A percentile compares a stretch with the other conserved stretches of the same genome.
These are phyloP conservation scores for Eufriesea mexicana DNA, from an alignment of 1,140 invertebrate species.

Conservation along the genomic window DNA sequence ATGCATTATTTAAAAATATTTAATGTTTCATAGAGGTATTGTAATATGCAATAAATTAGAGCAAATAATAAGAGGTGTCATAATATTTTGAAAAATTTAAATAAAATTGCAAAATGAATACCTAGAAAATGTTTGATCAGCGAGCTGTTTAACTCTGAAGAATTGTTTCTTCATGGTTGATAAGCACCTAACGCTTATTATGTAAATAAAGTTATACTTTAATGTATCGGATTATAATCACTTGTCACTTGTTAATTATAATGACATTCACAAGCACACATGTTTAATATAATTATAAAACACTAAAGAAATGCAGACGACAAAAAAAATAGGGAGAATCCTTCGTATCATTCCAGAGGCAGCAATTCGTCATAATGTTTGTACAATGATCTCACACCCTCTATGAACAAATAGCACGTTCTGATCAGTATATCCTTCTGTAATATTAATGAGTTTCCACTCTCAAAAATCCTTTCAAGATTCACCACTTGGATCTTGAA, in stretches of 20 bases:
- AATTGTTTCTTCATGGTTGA: constrained; percentile 92
- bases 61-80: neutral
- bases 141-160: constrained; percentile 93
- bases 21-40: neutral
- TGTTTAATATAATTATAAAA: constrained; percentile 16
- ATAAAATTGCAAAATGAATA: constrained; percentile 76
- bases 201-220: constrained; percentile 26
- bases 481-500: neutral
- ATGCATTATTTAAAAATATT: neutral
- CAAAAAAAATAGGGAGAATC: constrained; percentile 28
- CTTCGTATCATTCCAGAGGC: constrained; percentile 46
- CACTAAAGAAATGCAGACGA: constrained; percentile 15
- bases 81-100: neutral
- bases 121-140: constrained; percentile 94
- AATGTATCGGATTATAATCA: neutral
- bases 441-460: constrained; percentile 47
- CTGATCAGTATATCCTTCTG: constrained; percentile 25
- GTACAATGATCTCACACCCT: constrained; percentile 66
- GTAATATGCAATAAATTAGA: neutral
- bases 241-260: constrained; percentile 18
- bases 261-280: constrained; percentile 17
- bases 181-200: constrained; percentile 34
- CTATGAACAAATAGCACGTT: neutral
- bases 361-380: constrained; percentile 71
- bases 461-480: constrained; percentile 19